These are phyloP conservation scores for Tragulus kanchil DNA, from an alignment of 2,113 vertebrate species.

Conservation along the genomic window DNA sequence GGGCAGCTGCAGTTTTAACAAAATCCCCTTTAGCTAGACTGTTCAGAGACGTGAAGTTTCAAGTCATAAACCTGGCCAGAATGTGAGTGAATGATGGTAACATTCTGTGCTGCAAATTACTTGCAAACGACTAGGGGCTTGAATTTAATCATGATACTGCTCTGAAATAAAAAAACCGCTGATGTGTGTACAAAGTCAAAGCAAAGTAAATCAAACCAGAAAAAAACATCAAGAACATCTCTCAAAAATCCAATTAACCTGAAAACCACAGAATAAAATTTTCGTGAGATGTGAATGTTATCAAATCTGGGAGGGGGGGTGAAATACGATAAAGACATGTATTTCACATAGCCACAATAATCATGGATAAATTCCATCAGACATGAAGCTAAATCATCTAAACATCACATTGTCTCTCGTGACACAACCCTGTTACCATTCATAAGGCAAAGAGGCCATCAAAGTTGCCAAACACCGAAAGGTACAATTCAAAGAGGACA, in stretches of 20 bases:
- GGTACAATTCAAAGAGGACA: not conserved
- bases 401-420: not conserved
- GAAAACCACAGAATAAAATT: slow-evolving; percentile 27
- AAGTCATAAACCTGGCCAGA: slow-evolving; percentile 10
- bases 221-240: not conserved
- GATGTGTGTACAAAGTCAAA: slow-evolving; percentile 34
- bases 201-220: slow-evolving; percentile 44
- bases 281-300: not conserved
- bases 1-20: no score
- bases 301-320: not conserved
- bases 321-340: not conserved
- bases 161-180: not conserved
- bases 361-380: not conserved
- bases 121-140: slow-evolving; percentile 40
- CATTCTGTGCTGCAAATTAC: not conserved
- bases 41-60: slow-evolving; percentile 11
- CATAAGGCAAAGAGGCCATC: not conserved
- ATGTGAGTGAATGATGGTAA: not conserved
- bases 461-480: not conserved
- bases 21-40: no score
- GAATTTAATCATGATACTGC: not conserved
- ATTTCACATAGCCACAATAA: slow-evolving; percentile 17
- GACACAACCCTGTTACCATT: not conserved
- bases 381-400: not conserved
- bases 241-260: not conserved